These are phyloP conservation scores for Pangasius mekongensis DNA, from an alignment of 2,797 vertebrate species.

Conservation along the genomic window DNA sequence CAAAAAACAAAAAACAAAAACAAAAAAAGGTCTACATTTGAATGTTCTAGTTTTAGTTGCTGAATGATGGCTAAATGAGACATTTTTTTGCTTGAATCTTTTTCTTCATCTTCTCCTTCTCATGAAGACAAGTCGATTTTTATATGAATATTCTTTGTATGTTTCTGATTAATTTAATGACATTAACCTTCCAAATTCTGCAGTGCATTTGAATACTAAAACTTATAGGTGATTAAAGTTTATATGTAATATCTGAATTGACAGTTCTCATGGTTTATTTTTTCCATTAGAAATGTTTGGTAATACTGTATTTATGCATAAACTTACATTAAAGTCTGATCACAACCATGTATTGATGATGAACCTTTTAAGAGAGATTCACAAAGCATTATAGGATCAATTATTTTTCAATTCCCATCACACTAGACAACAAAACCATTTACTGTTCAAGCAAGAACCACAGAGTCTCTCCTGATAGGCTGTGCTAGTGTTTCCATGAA, in stretches of 20 bases:
- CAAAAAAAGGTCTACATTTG: neutral
- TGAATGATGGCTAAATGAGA: neutral
- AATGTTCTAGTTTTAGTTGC: neutral
- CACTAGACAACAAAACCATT: conserved; percentile 10
- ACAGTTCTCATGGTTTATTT: neutral
- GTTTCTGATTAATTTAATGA: neutral
- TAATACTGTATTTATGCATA: neutral
- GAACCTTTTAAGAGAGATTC: neutral
- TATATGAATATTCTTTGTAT: neutral
- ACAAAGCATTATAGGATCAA: neutral
- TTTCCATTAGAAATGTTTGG: neutral
- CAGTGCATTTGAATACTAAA: neutral
- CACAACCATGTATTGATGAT: neutral
- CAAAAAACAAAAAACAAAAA: neutral
- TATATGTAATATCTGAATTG: neutral
- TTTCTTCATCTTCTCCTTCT: neutral
- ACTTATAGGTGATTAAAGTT: neutral
- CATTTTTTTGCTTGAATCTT: neutral
- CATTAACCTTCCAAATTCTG: neutral
- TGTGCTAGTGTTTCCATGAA: neutral
- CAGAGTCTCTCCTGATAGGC: neutral
- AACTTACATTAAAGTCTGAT: neutral
- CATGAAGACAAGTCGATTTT: neutral
- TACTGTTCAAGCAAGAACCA: neutral
- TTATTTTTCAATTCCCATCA: neutral